phyloP scores from a whole-genome alignment of 2,888 invertebrate species.

The Tetropium fuscum region DNA sequence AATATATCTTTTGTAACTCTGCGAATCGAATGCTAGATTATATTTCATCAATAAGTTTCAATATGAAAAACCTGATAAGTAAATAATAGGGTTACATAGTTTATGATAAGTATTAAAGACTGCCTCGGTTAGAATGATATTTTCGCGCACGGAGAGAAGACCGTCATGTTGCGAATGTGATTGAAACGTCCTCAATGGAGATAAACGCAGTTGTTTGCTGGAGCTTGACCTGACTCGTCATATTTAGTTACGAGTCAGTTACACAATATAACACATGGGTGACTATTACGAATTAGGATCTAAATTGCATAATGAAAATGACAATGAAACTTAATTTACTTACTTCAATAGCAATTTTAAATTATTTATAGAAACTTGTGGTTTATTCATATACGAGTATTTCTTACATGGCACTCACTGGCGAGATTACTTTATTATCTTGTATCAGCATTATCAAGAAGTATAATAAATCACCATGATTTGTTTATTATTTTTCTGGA shows the following conservation, averaged over 20 bases:
- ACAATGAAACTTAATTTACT: conserved; percentile 31
- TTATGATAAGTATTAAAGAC: too few relatives aligned
- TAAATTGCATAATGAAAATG: conserved; percentile 31
- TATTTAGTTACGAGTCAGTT: too few relatives aligned
- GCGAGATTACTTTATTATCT: conserved; percentile 13
- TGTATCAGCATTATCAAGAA: conserved; percentile 3
- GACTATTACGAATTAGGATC: conserved; percentile 19
- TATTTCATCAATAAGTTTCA: too few relatives aligned
- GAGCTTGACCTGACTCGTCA: not conserved
- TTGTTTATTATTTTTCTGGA: conserved; percentile 3
- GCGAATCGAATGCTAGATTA: too few relatives aligned
- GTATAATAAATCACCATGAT: conserved; percentile 14
- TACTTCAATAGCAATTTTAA: conserved; percentile 18
- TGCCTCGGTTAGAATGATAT: too few relatives aligned
- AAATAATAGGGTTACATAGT: too few relatives aligned
- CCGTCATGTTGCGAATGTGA: too few relatives aligned
- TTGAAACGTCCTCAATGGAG: too few relatives aligned
- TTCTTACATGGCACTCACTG: conserved; percentile 1
- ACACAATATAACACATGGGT: conserved; percentile 11
- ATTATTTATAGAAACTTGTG: conserved; percentile 15
- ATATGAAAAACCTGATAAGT: too few relatives aligned
- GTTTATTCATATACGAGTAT: conserved; percentile 7
- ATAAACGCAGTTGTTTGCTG: too few relatives aligned
- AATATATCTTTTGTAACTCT: too few relatives aligned
- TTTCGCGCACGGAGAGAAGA: too few relatives aligned